These are phyloP conservation scores for Isoperla grammatica DNA, from an alignment of 2,888 invertebrate genomes.

Conservation along the genomic window DNA sequence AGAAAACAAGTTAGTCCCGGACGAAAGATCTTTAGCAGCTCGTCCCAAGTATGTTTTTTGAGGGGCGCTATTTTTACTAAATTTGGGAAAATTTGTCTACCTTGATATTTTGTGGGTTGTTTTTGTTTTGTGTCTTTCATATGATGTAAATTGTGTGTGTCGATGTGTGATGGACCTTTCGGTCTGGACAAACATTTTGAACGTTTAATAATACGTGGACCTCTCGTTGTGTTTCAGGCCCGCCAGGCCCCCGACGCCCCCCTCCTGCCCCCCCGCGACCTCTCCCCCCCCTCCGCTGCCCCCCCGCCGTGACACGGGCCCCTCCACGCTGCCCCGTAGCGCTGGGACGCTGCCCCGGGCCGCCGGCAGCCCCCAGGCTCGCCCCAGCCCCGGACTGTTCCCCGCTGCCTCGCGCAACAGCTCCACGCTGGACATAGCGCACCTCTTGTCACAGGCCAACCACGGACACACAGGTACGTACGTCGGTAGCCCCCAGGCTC, in stretches of 20 bases:
- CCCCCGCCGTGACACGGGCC: slow-evolving; percentile 48
- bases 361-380: slow-evolving; percentile 40
- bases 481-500: slow-evolving; percentile 29
- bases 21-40: too few relatives aligned
- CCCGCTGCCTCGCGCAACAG: slow-evolving; percentile 35
- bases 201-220: neutral
- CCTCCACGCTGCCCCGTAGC: slow-evolving; percentile 40
- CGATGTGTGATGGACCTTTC: neutral
- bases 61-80: too few relatives aligned
- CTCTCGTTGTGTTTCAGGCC: slow-evolving; percentile 40
- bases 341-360: too few relatives aligned
- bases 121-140: too few relatives aligned
- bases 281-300: slow-evolving; percentile 61
- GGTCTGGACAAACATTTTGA: too few relatives aligned
- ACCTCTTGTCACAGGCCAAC: slow-evolving; percentile 42
- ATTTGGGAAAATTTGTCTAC: too few relatives aligned
- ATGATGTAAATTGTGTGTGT: too few relatives aligned
- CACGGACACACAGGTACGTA: neutral
- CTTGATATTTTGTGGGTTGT: too few relatives aligned
- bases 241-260: slow-evolving; percentile 64
- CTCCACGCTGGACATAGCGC: slow-evolving; percentile 47
- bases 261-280: slow-evolving; percentile 61
- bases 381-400: slow-evolving; percentile 35
- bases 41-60: too few relatives aligned
- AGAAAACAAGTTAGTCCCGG: too few relatives aligned